phyloP scores from a whole-genome alignment of 2,113 vertebrate species.

The Halcyon malimbica region DNA sequence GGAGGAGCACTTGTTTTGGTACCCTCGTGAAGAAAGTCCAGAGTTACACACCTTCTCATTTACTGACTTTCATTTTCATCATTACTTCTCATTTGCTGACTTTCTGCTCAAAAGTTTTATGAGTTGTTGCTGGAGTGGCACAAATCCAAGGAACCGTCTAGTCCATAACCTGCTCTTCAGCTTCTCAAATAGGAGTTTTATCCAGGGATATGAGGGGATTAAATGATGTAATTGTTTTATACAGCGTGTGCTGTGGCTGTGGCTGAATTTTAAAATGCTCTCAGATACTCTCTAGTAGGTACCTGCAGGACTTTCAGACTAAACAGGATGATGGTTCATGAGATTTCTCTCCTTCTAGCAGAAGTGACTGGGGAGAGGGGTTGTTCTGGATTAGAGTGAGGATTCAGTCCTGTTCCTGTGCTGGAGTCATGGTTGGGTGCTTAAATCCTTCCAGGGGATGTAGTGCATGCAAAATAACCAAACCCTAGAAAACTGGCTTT shows the following conservation, averaged over 20 bases:
- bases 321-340: not conserved
- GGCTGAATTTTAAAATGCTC: not conserved
- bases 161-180: not conserved
- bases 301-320: not conserved
- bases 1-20: not conserved
- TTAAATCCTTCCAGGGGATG: not conserved
- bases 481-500: not conserved
- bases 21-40: not conserved
- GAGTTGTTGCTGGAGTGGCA: not conserved
- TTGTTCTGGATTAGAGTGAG: not conserved
- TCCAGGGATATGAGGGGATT: not conserved
- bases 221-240: not conserved
- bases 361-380: not conserved
- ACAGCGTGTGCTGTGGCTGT: not conserved
- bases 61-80: not conserved
- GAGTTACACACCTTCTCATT: not conserved
- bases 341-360: not conserved
- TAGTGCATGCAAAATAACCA: not conserved
- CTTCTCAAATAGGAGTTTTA: not conserved
- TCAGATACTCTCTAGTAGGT: fast-evolving
- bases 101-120: not conserved
- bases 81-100: not conserved
- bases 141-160: not conserved
- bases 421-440: not conserved
- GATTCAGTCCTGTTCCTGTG: fast-evolving